Evolutionary conservation across 1,140 invertebrate species (phyloP).

Genomic region (Dolichoris vasculosae): DNA sequence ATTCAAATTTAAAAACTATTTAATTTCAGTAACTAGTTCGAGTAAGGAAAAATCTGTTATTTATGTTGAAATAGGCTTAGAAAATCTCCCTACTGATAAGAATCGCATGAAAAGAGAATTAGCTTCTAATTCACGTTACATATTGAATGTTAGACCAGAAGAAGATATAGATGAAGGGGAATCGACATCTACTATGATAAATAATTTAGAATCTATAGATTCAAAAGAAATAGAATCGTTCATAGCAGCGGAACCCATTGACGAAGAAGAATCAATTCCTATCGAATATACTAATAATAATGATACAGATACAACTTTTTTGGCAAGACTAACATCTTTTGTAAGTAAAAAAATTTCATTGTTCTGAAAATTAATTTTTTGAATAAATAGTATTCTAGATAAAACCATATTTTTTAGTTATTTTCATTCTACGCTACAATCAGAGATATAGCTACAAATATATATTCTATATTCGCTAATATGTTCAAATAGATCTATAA

Average conservation of each 20-base stretch:
- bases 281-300: neutral
- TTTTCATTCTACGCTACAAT: neutral
- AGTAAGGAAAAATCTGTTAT: neutral
- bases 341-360: neutral
- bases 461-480: neutral
- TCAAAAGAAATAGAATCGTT: neutral
- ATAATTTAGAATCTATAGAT: neutral
- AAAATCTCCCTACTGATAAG: neutral
- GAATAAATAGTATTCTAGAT: neutral
- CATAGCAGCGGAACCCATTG: neutral
- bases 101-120: slow-evolving; percentile 1
- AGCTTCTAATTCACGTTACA: neutral
- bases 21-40: neutral
- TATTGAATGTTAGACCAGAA: neutral
- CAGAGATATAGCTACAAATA: neutral
- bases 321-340: neutral
- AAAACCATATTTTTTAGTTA: neutral
- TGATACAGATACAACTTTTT: neutral
- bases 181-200: neutral
- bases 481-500: neutral
- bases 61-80: neutral
- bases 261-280: neutral
- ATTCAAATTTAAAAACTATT: neutral
- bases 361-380: neutral
- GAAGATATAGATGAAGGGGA: neutral